Evolutionary conservation across 1,140 invertebrate genomes (phyloP), one percentile per base, ranked within the genome.

Genomic region (Hermetia illucens): DNA sequence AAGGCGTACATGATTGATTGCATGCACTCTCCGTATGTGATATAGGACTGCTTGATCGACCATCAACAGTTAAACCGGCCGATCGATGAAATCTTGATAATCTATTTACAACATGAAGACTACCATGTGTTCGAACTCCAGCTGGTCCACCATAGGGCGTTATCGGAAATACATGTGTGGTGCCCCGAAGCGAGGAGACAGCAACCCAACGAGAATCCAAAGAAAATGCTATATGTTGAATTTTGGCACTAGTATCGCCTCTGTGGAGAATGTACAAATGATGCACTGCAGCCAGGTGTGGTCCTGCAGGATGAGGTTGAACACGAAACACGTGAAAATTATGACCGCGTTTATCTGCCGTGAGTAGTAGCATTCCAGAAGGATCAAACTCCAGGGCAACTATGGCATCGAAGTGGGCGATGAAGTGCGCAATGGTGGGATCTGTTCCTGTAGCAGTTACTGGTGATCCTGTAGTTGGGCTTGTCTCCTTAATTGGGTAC

Each of bases 321-420:
- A 98, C 78, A 42, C 87, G 73, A 63, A 98, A 98, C 32, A 98
- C 72, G 62, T 98, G 85, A 63, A 98, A 98, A 53, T 92, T 86
- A 54, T 95, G 90, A 0, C 93, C 93, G n/a, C 82, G 69, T 44
- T 81, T 78, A 63, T 96, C 93, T 1, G 89, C 87, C 2, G 92
- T 96, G 36, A 97, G 69, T 17, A 98, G 66, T 32, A 98, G 58
- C 55, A 87, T 79, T 8, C 94, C 94, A 39, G 84, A 91, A 4
- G 81, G 75, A 58, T 96, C 93, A 64, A 98, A 98, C 46, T 78
- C 73, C 64, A 98, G 69, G 20, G 83, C 82, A 10, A 92, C 82
- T 36, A 98, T 76, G 1, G 90, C 82, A 51, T 93, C 85, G 17
- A 77, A 79, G 60, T 97, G 93, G 6, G 92, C 93, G 39, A 86